Evolutionary conservation across 2,797 vertebrate species (phyloP).

Genomic region (Pangasius macronema): DNA sequence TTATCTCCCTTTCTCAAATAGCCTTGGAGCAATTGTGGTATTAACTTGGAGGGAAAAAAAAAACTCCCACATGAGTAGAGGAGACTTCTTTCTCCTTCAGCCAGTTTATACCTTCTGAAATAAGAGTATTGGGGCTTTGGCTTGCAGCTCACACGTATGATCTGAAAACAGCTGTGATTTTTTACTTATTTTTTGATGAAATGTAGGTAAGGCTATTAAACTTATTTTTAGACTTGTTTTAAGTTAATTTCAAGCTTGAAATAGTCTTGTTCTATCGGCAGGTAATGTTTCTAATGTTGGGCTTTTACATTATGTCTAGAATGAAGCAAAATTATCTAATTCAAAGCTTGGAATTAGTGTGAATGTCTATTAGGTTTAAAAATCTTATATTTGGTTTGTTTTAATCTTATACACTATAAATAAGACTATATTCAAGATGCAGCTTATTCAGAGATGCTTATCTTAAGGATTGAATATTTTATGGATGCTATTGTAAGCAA

Average conservation of each 20-base stretch:
- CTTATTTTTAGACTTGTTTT: background rate
- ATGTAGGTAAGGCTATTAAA: background rate
- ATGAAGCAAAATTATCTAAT: background rate
- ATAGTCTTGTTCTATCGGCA: background rate
- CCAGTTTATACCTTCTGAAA: background rate
- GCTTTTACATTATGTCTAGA: background rate
- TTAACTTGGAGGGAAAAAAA: conserved; percentile 29
- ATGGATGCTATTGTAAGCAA: background rate
- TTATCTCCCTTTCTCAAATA: conserved; percentile 51
- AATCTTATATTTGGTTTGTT: background rate
- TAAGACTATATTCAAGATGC: background rate
- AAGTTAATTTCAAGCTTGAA: background rate
- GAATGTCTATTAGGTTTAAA: background rate
- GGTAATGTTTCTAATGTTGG: background rate
- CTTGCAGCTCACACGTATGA: background rate
- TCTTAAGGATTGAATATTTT: background rate
- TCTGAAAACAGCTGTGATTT: background rate
- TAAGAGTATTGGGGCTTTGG: background rate
- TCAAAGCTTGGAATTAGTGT: background rate
- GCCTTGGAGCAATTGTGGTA: conserved; percentile 35
- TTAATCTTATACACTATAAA: background rate
- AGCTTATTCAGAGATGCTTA: background rate
- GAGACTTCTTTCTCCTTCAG: conserved; percentile 19
- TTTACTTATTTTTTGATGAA: background rate
- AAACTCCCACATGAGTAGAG: conserved; percentile 38